These are phyloP conservation scores for Salvator merianae DNA, from an alignment of 2,113 vertebrate genomes.

Conservation along the genomic window DNA sequence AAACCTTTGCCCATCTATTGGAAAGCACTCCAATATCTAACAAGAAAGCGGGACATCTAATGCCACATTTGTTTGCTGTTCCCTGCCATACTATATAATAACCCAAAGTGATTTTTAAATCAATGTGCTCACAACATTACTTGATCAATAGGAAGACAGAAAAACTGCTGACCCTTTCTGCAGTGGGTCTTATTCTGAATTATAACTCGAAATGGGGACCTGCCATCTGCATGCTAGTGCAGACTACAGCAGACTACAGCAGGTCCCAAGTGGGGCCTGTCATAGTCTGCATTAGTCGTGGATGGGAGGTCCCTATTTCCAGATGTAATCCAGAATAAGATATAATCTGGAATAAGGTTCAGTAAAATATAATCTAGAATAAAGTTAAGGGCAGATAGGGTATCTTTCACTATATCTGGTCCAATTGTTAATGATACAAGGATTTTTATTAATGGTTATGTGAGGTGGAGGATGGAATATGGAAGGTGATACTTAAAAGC, in stretches of 20 bases:
- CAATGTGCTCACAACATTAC: slow-evolving; percentile 38
- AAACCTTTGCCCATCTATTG: background rate
- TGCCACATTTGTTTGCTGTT: background rate
- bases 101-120: slow-evolving; percentile 6
- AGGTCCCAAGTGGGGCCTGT: no score
- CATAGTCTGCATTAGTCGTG: no score
- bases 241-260: no score
- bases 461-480: slow-evolving; percentile 4
- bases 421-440: slow-evolving; percentile 50
- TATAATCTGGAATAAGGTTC: no score
- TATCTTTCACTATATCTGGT: slow-evolving; percentile 24
- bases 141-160: slow-evolving; percentile 32
- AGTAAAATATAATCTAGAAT: no score
- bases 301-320: no score
- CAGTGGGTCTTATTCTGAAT: no score
- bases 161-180: slow-evolving; percentile 42
- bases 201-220: no score
- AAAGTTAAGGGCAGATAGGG: no score
- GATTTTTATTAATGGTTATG: slow-evolving; percentile 3
- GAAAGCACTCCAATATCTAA: background rate
- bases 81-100: no score
- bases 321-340: no score
- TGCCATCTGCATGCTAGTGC: no score
- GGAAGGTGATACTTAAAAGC: background rate
- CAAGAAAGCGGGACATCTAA: background rate